Evolutionary conservation across 2,888 invertebrate species (phyloP).

Genomic region (Eristalis intricaria): DNA sequence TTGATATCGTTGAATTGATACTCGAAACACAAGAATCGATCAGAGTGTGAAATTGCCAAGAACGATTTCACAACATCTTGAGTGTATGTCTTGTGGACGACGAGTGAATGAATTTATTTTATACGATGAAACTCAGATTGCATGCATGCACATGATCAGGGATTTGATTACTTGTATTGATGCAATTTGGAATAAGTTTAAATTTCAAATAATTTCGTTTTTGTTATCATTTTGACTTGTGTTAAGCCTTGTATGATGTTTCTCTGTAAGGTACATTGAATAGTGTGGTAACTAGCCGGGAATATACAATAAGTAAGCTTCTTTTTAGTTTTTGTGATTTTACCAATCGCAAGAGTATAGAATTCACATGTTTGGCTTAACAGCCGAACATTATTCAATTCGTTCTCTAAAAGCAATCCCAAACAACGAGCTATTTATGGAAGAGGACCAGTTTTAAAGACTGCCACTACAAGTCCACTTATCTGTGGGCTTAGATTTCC

Average conservation of each 20-base stretch:
- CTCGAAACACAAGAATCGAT: background rate
- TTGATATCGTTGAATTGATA: background rate
- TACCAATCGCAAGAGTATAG: background rate
- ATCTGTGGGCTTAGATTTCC: too few species aligned
- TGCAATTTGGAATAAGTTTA: background rate
- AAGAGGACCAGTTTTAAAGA: background rate
- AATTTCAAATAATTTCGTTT: background rate
- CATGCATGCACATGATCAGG: background rate
- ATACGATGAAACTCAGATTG: background rate
- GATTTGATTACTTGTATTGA: background rate
- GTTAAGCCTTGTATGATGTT: background rate
- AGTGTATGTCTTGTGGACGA: background rate
- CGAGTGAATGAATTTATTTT: background rate
- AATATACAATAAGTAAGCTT: background rate
- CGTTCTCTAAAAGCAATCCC: background rate
- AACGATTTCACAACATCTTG: slow-evolving; percentile 19
- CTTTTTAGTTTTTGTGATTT: background rate
- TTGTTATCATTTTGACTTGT: background rate
- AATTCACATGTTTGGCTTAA: background rate
- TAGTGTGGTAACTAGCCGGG: slow-evolving; percentile 2
- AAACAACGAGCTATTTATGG: background rate
- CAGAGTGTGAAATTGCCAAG: slow-evolving; percentile 25
- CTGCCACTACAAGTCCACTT: background rate
- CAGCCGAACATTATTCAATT: background rate
- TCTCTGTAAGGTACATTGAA: background rate